phyloP scores from a whole-genome alignment of 1,140 invertebrate species.

The Archivesica marissinica region DNA sequence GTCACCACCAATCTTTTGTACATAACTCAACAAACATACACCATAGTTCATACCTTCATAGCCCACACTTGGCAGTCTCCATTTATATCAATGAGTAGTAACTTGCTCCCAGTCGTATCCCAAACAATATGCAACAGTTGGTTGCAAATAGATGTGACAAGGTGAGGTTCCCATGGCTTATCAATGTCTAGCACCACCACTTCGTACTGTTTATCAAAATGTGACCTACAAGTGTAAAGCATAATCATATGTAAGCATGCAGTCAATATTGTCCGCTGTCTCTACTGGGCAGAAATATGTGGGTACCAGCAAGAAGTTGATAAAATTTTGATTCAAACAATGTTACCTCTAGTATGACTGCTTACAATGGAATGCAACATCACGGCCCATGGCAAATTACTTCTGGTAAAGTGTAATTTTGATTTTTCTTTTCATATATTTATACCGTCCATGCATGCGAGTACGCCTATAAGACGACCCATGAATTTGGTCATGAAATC shows the following conservation, averaged over 20 bases:
- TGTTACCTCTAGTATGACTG: too few species aligned
- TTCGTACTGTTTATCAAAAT: conserved; percentile 70
- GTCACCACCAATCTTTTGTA: too few species aligned
- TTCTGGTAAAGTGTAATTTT: too few species aligned
- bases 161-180: conserved; percentile 75
- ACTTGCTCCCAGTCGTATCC: conserved; percentile 71
- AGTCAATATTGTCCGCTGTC: too few species aligned
- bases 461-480: too few species aligned
- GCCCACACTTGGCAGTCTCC: conserved; percentile 72
- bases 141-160: conserved; percentile 63
- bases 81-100: conserved; percentile 69
- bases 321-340: too few species aligned
- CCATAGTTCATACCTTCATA: conserved; percentile 69
- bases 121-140: conserved; percentile 71
- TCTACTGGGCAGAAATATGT: not conserved
- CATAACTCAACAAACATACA: too few species aligned
- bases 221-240: conserved; percentile 32
- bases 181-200: conserved; percentile 75
- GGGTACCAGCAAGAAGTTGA: not conserved
- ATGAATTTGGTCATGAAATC: too few species aligned
- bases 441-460: too few species aligned
- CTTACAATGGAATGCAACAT: too few species aligned
- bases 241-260: not conserved
- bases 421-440: too few species aligned
- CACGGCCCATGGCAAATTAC: too few species aligned